A percentile compares a stretch with the other conserved stretches of the same genome.
phyloP scores from a whole-genome alignment of 2,888 invertebrate species.

The Leucoptera coffeella region DNA sequence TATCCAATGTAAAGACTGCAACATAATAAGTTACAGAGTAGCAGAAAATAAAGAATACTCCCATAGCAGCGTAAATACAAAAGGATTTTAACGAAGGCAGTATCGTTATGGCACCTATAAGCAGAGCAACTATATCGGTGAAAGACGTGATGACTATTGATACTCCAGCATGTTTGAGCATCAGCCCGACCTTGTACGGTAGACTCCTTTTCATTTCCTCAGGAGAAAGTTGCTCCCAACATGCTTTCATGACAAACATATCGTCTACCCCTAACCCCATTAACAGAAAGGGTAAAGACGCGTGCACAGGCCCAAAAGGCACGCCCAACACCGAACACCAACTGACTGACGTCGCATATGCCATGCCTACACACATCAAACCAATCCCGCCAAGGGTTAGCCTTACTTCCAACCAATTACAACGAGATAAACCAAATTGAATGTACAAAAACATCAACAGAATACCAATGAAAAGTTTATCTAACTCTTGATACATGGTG shows the following conservation, averaged over 20 bases:
- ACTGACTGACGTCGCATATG: constrained; percentile 65
- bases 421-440: constrained; percentile 64
- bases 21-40: constrained; percentile 78
- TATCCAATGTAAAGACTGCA: constrained; percentile 69
- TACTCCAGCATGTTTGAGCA: constrained; percentile 74
- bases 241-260: constrained; percentile 78
- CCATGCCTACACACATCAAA: constrained; percentile 64
- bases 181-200: constrained; percentile 60
- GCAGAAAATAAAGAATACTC: constrained; percentile 68
- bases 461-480: constrained; percentile 62
- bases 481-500: constrained; percentile 67
- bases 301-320: constrained; percentile 76
- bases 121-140: constrained; percentile 74
- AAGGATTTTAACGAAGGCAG: constrained; percentile 76
- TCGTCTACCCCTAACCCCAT: constrained; percentile 80
- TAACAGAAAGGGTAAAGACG: constrained; percentile 72
- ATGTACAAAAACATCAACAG: constrained; percentile 70
- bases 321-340: constrained; percentile 66
- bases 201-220: constrained; percentile 46
- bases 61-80: constrained; percentile 73
- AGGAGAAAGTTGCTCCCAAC: constrained; percentile 61
- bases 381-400: constrained; percentile 63
- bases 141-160: constrained; percentile 79
- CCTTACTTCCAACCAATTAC: constrained; percentile 67
- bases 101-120: constrained; percentile 73